Evolutionary conservation across 1,140 invertebrate species (phyloP).

Genomic region (Eciton burchellii): DNA sequence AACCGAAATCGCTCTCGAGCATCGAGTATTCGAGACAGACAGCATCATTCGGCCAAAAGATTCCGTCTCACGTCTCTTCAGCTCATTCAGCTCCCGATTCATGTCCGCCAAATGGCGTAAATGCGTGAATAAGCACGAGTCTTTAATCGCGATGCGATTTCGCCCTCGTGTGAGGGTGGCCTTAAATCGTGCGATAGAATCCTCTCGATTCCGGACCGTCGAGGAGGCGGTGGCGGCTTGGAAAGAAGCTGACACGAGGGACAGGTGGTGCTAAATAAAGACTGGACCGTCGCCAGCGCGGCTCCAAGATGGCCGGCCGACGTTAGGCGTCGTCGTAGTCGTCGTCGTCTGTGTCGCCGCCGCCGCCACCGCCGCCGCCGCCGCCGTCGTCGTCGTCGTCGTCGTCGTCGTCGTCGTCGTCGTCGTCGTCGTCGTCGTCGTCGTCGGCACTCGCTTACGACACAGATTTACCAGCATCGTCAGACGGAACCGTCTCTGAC

Average conservation of each 20-base stretch:
- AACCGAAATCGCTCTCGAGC: neutral
- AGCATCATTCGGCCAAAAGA: neutral
- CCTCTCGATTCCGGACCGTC: constrained; percentile 70
- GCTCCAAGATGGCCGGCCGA: constrained; percentile 79
- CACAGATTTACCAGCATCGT: constrained; percentile 65
- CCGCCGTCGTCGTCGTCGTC: constrained; percentile 58
- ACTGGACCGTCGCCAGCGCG: constrained; percentile 83
- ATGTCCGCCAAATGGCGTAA: neutral
- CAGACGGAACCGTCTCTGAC: constrained; percentile 59
- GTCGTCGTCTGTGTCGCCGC: constrained; percentile 42
- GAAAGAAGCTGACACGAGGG: constrained; percentile 80
- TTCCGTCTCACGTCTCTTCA: neutral
- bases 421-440: constrained; percentile 57
- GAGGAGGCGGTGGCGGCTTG: constrained; percentile 68
- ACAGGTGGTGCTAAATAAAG: constrained; percentile 86
- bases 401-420: constrained; percentile 63
- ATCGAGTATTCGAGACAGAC: neutral
- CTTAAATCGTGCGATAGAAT: constrained; percentile 72
- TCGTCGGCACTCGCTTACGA: constrained; percentile 72
- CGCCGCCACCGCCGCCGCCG: constrained; percentile 51
- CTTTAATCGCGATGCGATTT: constrained; percentile 32
- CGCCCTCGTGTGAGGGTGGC: constrained; percentile 68
- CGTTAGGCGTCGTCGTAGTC: constrained; percentile 56
- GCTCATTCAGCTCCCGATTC: constrained; percentile 11
- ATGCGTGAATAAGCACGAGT: constrained; percentile 40